Evolutionary conservation across 2,113 vertebrate genomes (phyloP).

Genomic region (Noctilio leporinus): DNA sequence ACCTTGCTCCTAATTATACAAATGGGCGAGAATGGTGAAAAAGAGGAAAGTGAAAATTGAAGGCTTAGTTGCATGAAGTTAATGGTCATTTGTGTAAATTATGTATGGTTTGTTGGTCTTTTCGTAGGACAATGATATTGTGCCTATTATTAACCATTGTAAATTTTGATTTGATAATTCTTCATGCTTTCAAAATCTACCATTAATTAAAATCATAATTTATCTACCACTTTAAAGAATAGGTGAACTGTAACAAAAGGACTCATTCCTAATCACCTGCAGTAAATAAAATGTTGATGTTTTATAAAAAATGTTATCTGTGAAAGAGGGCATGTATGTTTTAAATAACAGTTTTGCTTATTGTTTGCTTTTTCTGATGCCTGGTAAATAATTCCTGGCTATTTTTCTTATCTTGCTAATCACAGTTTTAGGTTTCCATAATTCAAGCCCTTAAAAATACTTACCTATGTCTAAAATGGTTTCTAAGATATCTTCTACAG

Average conservation of each 20-base stretch:
- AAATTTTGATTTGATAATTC: background rate
- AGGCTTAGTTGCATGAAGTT: background rate
- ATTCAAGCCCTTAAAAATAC: slow-evolving; percentile 53
- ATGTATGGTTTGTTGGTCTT: background rate
- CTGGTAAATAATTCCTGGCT: background rate
- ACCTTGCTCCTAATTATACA: background rate
- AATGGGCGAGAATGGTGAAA: background rate
- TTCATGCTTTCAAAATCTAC: background rate
- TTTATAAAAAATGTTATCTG: background rate
- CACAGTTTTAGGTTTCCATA: slow-evolving; percentile 33
- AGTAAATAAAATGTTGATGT: background rate
- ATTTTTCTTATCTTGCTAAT: slow-evolving; percentile 1
- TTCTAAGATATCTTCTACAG: slow-evolving; percentile 27
- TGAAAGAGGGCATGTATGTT: background rate
- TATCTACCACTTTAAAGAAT: background rate
- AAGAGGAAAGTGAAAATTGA: background rate
- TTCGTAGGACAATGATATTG: background rate
- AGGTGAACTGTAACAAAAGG: background rate
- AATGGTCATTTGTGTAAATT: background rate
- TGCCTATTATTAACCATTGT: background rate
- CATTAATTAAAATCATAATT: background rate
- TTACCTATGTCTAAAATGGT: slow-evolving; percentile 44
- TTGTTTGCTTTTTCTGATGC: background rate
- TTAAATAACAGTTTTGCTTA: background rate
- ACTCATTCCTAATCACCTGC: background rate